Conservation (phyloP, 2,797 vertebrate species). For the Crocidura indochinensis region DNA sequence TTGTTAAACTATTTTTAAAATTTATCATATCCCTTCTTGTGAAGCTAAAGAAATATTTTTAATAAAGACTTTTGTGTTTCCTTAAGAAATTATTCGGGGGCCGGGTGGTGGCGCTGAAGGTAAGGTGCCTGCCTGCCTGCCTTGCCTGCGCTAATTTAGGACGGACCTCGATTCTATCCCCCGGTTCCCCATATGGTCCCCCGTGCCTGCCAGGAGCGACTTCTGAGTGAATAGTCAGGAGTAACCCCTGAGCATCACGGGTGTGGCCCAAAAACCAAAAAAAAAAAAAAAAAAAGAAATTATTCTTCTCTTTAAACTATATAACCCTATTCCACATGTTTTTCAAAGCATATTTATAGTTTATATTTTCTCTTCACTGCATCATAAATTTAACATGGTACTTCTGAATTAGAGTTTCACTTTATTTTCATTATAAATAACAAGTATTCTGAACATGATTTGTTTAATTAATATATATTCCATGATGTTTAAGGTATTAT, state of each 20-base stretch:
- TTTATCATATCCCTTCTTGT: conserved; percentile 20
- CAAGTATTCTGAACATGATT: neutral
- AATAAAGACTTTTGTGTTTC: neutral
- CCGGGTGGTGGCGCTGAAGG: no score
- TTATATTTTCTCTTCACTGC: neutral
- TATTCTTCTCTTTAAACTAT: neutral
- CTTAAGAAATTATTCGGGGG: neutral
- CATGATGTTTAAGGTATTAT: neutral
- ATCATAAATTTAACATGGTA: conserved; percentile 2
- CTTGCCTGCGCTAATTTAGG: no score
- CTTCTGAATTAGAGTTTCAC: neutral
- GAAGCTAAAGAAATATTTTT: neutral
- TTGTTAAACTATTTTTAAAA: neutral
- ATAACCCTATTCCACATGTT: neutral
- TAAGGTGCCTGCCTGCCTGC: no score
- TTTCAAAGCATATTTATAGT: neutral
- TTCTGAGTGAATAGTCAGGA: no score
- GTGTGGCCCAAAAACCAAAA: no score
- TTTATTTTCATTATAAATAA: conserved; percentile 52
- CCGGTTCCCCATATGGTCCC: no score
- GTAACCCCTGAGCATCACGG: no score
- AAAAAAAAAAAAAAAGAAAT: no score
- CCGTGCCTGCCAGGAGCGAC: no score
- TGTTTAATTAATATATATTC: conserved; percentile 4
- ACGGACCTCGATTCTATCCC: no score